Evolutionary conservation across 2,888 invertebrate genomes (phyloP), one percentile per base, ranked within the genome.

Genomic region (Cynaeus angustus): DNA sequence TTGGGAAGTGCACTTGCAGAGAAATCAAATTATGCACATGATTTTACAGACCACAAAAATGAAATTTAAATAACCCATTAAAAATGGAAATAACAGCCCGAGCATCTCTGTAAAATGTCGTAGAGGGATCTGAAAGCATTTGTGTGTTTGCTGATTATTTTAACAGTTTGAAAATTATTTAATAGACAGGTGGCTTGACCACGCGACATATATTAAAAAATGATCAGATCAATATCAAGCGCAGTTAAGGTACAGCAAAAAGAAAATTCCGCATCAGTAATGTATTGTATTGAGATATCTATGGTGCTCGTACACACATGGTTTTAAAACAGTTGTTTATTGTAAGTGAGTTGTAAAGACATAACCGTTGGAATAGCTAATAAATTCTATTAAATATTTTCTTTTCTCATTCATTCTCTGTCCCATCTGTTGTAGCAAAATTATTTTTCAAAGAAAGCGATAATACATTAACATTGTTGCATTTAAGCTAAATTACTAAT

Each of bases 371-470:
- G 10, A 52, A 62, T 10, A 26, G 50, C n/a, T 62, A 52, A 62
- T 62, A 62, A 62, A 62, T 62, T 48, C 41, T 50, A 21, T 50
- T 50, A 50, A 48, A 62, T 62, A 62, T 62, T 62, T 62, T 62
- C 38, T 62, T 61, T 48, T 48, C 48, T 61, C n/a, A n/a, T n/a
- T n/a, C n/a, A n/a, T n/a, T n/a, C n/a, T n/a, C n/a, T 38, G 37
- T 50, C 62, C 50, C 48, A 62, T 62, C 50, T 62, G 38, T 62
- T 62, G 48, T 37, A 38, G 50, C 50, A 50, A 48, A 56, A 48
- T 50, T 45, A 48, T 64, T 64, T 64, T 52, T 64, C 30, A 41
- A 64, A 28, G 30, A 53, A 64, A 64, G 53, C 53, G 41, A 64
- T 43, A 64, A 41, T 62, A 52, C 50, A 62, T 62, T 50, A 62